Percentiles rank a stretch among this genome's conserved stretches.
Conservation (phyloP, 2,113 vertebrate species). For the Xyrauchen texanus region DNA sequence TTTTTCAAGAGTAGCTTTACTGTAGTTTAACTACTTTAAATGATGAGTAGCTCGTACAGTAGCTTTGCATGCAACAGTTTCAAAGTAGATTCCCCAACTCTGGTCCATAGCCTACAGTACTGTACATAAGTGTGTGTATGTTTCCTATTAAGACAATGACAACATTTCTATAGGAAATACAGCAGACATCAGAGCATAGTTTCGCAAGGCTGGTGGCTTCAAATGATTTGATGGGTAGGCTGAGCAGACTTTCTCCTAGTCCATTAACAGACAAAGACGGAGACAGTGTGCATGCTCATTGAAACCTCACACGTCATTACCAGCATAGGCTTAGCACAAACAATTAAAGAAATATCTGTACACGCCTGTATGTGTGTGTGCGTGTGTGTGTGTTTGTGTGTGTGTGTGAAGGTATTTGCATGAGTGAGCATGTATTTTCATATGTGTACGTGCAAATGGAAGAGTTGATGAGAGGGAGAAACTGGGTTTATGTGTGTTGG, state of each 20-base stretch:
- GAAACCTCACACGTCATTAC: conserved; percentile 57
- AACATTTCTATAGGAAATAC: conserved; percentile 2
- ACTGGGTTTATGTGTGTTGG: conserved; percentile 19
- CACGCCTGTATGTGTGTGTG: too few relatives aligned
- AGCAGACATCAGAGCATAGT: conserved; percentile 1
- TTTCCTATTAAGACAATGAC: neutral
- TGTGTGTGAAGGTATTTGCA: neutral
- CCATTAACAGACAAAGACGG: conserved; percentile 27
- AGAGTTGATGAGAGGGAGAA: too few relatives aligned
- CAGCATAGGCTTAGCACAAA: conserved; percentile 59
- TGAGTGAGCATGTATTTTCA: neutral
- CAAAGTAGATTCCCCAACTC: too few relatives aligned
- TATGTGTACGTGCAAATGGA: neutral
- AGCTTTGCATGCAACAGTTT: too few relatives aligned
- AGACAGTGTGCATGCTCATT: conserved; percentile 37
- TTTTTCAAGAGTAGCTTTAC: too few relatives aligned
- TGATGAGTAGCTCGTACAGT: too few relatives aligned
- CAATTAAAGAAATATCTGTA: conserved; percentile 6
- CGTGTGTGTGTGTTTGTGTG: neutral
- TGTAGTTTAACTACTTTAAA: too few relatives aligned
- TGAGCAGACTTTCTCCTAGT: conserved; percentile 18
- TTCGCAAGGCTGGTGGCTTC: conserved; percentile 3
- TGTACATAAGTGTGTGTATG: too few relatives aligned
- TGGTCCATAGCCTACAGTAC: too few relatives aligned
- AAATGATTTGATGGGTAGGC: conserved; percentile 48